Evolutionary conservation across 2,113 vertebrate species (phyloP), one percentile per base, ranked within the genome.

Genomic region (Syngnathus scovelli): DNA sequence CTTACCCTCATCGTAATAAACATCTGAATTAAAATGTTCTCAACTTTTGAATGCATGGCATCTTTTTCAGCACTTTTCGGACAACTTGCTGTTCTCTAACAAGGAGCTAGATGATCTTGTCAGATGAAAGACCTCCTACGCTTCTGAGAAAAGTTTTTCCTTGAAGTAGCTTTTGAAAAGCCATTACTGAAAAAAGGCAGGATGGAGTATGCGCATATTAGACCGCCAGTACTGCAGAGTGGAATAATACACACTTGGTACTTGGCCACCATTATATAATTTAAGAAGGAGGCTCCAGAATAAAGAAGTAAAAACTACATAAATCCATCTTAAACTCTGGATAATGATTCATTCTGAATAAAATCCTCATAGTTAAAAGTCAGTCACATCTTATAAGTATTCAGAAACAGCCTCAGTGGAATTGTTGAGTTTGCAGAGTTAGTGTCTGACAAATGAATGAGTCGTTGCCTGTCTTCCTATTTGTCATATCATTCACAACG

Each of bases 401-500:
- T 36, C 27, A 36, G 36, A 36, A 36, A 23, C n/a, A 10, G 11
- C 38, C 38, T 62, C 41, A 44, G 21, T 62, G 64, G 36, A 73
- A 74, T n/a, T 49, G 78, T 76, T 63, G 71, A 38, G 68, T 44
- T 44, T 43, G 69, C 85, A 75, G 63, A 21, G 68, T 72, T 61
- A 33, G 19, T 9, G 56, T 70, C 74, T 80, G 74, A 72, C 70
- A 67, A 58, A 61, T 36, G 49, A 70, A 58, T 79, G 74, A 83
- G 43, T 70, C 51, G 67, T 69, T 78, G 68, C 64, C 59, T 71
- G 37, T 64, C 64, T 51, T 49, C 49, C 58, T 61, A 59, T 69
- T 54, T 51, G 70, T 64, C 58, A 66, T 56, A 67, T 70, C 66
- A 65, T 21, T 70, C 56, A 48, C 43, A 46, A 7, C 5, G 58